Evolutionary conservation across 2,888 invertebrate species (phyloP).

Genomic region (Gymnosoma rotundatum): DNA sequence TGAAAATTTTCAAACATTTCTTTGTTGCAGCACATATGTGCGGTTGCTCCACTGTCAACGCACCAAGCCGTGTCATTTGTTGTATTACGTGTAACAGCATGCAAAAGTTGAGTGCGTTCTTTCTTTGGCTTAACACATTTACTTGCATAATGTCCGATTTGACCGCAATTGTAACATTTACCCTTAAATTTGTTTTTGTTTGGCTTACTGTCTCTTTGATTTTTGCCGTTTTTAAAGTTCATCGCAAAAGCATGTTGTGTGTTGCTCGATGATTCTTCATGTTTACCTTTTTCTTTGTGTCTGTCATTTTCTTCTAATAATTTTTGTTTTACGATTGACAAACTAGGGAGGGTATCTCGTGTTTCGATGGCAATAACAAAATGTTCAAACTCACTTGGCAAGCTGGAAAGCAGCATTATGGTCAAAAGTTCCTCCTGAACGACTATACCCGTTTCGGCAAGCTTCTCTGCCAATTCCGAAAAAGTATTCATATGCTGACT

Average conservation of each 20-base stretch:
- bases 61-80: not conserved
- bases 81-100: no score
- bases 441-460: conserved; percentile 50
- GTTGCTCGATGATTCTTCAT: not conserved
- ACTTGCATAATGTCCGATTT: not conserved
- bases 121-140: conserved; percentile 15
- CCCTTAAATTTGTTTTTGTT: conserved; percentile 5
- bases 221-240: conserved; percentile 2
- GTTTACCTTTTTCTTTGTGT: conserved; percentile 24
- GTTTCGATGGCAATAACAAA: conserved; percentile 64
- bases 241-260: conserved; percentile 25
- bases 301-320: conserved; percentile 48
- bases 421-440: conserved; percentile 42
- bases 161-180: conserved; percentile 11
- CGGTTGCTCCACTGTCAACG: no score
- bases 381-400: conserved; percentile 53
- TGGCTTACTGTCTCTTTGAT: no score
- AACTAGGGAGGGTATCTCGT: conserved; percentile 48
- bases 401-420: conserved; percentile 57
- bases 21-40: no score
- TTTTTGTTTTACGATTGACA: conserved; percentile 45
- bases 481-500: conserved; percentile 43
- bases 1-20: not conserved
- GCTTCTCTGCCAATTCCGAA: conserved; percentile 38
- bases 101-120: not conserved